phyloP scores from a whole-genome alignment of 2,888 invertebrate genomes.

The Graphium colonna region DNA sequence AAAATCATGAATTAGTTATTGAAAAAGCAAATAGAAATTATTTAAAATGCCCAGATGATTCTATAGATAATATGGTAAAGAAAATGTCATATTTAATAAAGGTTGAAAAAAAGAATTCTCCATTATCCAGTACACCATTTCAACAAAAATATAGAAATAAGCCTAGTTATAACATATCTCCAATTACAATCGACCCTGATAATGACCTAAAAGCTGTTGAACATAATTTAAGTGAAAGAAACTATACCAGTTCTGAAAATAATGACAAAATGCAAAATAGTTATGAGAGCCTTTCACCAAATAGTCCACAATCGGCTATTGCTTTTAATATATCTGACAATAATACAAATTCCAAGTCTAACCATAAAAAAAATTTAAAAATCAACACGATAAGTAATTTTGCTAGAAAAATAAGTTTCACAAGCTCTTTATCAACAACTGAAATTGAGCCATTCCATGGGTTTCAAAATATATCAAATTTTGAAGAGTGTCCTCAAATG shows the following conservation, averaged over 20 bases:
- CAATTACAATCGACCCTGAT: conserved; percentile 44
- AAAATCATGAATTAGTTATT: conserved; percentile 50
- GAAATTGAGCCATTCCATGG: conserved; percentile 50
- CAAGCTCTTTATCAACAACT: conserved; percentile 39
- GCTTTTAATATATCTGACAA: background rate
- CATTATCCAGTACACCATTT: conserved; percentile 66
- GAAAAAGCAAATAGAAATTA: conserved; percentile 43
- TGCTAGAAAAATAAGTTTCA: too few species aligned
- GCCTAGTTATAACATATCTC: conserved; percentile 67
- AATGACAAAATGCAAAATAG: conserved; percentile 32
- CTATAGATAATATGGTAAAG: conserved; percentile 56
- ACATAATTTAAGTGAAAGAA: background rate
- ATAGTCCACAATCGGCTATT: background rate
- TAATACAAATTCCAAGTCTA: too few species aligned
- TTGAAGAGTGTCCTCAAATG: too few species aligned
- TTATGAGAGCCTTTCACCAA: background rate
- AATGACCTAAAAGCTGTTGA: conserved; percentile 32
- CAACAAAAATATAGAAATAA: conserved; percentile 58
- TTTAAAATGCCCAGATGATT: conserved; percentile 46
- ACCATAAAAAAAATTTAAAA: background rate
- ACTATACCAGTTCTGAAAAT: conserved; percentile 7
- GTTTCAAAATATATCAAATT: too few species aligned
- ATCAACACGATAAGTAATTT: too few species aligned
- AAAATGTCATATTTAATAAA: conserved; percentile 48
- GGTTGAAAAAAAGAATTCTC: conserved; percentile 39